Percentiles rank a stretch among this genome's conserved stretches.
These are phyloP conservation scores for Cryptocheilus praepositus DNA, from an alignment of 2,888 invertebrate genomes.

Conservation along the genomic window DNA sequence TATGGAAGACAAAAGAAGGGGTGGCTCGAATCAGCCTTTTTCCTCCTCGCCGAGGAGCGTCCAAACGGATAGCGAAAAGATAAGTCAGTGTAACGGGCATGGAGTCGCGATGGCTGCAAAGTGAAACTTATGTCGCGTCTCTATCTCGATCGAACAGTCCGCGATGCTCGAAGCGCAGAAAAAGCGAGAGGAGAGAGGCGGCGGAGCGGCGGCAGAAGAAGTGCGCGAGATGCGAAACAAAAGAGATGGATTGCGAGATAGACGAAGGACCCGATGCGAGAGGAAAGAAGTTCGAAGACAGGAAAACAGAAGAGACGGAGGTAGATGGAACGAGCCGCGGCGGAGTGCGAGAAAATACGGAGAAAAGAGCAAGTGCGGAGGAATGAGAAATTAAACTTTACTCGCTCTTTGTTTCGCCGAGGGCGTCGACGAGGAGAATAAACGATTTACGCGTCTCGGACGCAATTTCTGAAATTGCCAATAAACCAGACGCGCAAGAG, in stretches of 20 bases:
- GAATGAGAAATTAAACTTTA: constrained; percentile 10
- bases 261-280: constrained; percentile 11
- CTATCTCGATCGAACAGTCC: too few species aligned
- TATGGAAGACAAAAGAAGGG: too few species aligned
- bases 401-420: constrained; percentile 25
- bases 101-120: constrained; percentile 29
- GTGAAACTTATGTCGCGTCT: constrained; percentile 37
- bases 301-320: neutral
- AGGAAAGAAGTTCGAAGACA: neutral
- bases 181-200: too few species aligned
- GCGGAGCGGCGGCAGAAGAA: too few species aligned
- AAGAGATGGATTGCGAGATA: constrained; percentile 7
- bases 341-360: neutral
- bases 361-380: constrained; percentile 8
- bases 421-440: constrained; percentile 35
- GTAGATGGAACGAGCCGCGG: constrained; percentile 12
- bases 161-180: too few species aligned
- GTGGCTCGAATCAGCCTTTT: neutral
- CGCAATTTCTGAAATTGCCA: constrained; percentile 57
- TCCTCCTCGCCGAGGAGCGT: constrained; percentile 12
- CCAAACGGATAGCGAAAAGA: constrained; percentile 47
- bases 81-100: constrained; percentile 42
- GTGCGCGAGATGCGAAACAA: too few species aligned
- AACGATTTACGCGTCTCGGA: constrained; percentile 45
- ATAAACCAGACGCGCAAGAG: constrained; percentile 44